Conservation (phyloP, 1,140 invertebrate genomes). For the Phenacoccus solenopsis region DNA sequence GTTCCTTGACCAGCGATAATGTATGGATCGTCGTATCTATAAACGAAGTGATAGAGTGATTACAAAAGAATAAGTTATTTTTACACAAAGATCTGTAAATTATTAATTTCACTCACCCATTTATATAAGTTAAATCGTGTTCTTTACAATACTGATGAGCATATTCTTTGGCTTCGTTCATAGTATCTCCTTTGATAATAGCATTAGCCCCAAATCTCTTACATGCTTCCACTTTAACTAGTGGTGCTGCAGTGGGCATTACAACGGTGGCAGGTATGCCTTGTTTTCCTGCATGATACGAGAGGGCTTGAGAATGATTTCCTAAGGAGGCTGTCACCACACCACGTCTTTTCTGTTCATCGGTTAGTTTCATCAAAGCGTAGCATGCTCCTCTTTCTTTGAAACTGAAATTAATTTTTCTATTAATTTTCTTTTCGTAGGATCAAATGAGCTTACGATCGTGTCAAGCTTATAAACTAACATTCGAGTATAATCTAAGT, state of each 20-base stretch:
- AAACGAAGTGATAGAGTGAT: slow-evolving; percentile 5
- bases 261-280: slow-evolving; percentile 79
- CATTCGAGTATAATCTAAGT: too few relatives aligned
- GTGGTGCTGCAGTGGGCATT: slow-evolving; percentile 80
- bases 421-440: too few relatives aligned
- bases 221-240: slow-evolving; percentile 88
- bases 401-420: slow-evolving; percentile 66
- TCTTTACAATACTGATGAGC: slow-evolving; percentile 63
- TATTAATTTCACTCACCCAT: slow-evolving; percentile 48
- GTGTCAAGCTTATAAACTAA: too few relatives aligned
- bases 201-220: slow-evolving; percentile 70
- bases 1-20: slow-evolving; percentile 91
- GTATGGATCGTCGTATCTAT: slow-evolving; percentile 80
- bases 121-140: slow-evolving; percentile 62
- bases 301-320: slow-evolving; percentile 79
- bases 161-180: slow-evolving; percentile 68
- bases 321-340: slow-evolving; percentile 86
- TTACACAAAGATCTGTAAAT: neutral
- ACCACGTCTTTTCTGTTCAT: slow-evolving; percentile 56
- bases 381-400: slow-evolving; percentile 86
- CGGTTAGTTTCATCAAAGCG: slow-evolving; percentile 58
- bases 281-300: slow-evolving; percentile 71
- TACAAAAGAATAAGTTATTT: neutral
- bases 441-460: neutral
- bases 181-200: slow-evolving; percentile 67